Base-by-base conservation (phyloP, 2,888 invertebrate species). In the Ophion costatus region DNA sequence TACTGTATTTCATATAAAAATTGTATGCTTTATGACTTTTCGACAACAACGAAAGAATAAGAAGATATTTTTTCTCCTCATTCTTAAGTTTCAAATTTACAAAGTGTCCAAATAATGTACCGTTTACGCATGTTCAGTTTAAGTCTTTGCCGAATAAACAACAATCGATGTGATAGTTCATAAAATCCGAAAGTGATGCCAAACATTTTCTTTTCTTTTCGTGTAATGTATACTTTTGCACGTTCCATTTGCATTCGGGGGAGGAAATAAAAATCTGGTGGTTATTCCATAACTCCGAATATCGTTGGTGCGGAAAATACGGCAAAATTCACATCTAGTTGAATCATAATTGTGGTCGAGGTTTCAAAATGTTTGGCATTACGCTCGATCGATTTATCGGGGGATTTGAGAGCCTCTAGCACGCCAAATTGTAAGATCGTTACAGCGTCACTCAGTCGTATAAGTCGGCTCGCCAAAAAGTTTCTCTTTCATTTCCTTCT, bases 381-480 rank as follows among this genome's bases (percentile, higher is more conserved):
- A 87, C 86, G 89, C 91, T 90, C 90, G 90, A 91, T 91, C 88
- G 90, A 89, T 88, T 86, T 86, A 88, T 87, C 74, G 89, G 81
- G 86, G 89, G 87, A 88, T 91, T 91, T 90, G 91, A 88, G 38
- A 77, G 85, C 85, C 87, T 87, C 86, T 70, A 71, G 77, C 64
- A 67, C 42, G 77, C 70, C 78, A 86, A 89, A 88, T 88, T 87
- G 87, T 88, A 85, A 86, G 88, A 86, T 91, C 88, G 90, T 91
- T 91, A 89, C 88, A 89, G 89, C 88, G 88, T 86, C 89, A 89
- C 87, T 89, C 90, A 88, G 78, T 89, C 91, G 91, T 91, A 79
- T 91, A 90, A 91, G 91, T 90, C 90, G 91, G 90, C 89, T 91
- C 89, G 90, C 82, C 87, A 88, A 89, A 88, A 88, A 89, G 86